Percentiles rank a stretch among this genome's conserved stretches.
Evolutionary conservation across 2,113 vertebrate genomes (phyloP).

Genomic region (Turdus rufiventris): DNA sequence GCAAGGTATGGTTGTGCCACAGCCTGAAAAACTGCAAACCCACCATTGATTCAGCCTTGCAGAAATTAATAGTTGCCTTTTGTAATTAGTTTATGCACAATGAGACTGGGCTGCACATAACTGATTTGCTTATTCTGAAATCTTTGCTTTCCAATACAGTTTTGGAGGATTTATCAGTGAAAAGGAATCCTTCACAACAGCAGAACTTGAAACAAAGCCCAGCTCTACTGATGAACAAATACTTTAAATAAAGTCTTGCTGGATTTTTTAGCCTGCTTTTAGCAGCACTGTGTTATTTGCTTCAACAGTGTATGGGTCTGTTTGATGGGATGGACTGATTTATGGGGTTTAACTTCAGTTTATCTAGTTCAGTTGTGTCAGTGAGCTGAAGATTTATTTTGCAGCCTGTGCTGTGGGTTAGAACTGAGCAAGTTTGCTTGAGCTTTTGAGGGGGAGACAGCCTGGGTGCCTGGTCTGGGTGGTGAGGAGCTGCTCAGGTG

Average conservation of each 20-base stretch:
- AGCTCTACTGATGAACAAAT: neutral
- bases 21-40: neutral
- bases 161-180: neutral
- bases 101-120: neutral
- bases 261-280: neutral
- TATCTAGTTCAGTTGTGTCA: neutral
- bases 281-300: neutral
- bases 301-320: neutral
- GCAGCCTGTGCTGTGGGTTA: neutral
- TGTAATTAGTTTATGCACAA: neutral
- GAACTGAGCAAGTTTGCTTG: neutral
- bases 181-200: neutral
- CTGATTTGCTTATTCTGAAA: neutral
- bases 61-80: neutral
- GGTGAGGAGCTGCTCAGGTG: neutral
- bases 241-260: neutral
- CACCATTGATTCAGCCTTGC: neutral
- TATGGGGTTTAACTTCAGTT: neutral
- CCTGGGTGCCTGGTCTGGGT: neutral
- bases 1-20: neutral
- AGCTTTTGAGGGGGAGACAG: neutral
- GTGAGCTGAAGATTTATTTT: neutral
- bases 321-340: neutral
- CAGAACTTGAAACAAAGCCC: neutral
- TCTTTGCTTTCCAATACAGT: neutral